Percentiles rank a stretch among this genome's conserved stretches.
These are phyloP conservation scores for Thermophis baileyi DNA, from an alignment of 2,113 vertebrate species.

Conservation along the genomic window DNA sequence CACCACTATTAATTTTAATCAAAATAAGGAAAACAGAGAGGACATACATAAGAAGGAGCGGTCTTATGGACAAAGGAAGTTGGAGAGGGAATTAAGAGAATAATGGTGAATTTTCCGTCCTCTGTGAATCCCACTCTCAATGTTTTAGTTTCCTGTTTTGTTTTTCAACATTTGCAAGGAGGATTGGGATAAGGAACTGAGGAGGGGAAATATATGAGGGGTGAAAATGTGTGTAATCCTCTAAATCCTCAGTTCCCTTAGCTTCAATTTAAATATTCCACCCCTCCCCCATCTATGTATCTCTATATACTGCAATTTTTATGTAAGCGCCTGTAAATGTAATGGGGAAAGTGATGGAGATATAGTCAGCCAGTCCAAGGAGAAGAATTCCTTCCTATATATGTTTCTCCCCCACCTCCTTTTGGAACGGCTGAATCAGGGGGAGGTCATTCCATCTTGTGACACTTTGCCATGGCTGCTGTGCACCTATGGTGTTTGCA, in stretches of 20 bases:
- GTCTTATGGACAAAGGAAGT: background rate
- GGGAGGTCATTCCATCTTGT: constrained; percentile 11
- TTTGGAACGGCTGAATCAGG: background rate
- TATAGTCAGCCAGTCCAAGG: rapidly evolving
- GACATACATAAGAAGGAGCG: background rate
- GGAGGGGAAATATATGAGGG: background rate
- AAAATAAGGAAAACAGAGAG: background rate
- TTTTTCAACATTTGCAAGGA: background rate
- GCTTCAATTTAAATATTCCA: background rate
- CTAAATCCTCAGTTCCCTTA: background rate
- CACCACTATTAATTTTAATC: background rate
- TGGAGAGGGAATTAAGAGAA: background rate
- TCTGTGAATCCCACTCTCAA: background rate
- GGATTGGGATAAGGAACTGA: background rate
- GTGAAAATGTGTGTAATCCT: background rate
- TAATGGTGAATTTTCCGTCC: background rate
- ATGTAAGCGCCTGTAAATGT: background rate
- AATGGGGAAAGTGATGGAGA: background rate
- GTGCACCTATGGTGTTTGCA: background rate
- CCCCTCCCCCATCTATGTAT: rapidly evolving
- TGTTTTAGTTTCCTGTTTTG: background rate
- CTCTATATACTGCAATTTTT: background rate
- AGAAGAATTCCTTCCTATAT: background rate
- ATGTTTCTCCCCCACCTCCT: too few species aligned
- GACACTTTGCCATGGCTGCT: constrained; percentile 36